A percentile compares a stretch with the other conserved stretches of the same genome.
phyloP scores from a whole-genome alignment of 2,797 vertebrate species.

The Peromyscus melanophrys region DNA sequence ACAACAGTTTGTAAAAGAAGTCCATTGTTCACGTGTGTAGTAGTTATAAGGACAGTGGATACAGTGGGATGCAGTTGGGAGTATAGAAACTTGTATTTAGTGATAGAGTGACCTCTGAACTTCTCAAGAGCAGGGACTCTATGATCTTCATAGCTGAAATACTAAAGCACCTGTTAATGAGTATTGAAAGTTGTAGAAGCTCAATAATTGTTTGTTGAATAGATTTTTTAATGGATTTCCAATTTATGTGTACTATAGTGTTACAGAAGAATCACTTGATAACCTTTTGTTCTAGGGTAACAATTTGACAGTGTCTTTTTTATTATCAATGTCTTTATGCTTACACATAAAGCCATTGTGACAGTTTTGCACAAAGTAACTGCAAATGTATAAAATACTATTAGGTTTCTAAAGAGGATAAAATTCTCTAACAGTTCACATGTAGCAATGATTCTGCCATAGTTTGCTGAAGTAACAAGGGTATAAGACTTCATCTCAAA shows the following conservation, averaged over 20 bases:
- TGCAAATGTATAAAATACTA: conserved; percentile 55
- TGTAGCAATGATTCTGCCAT: conserved; percentile 18
- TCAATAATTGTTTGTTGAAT: conserved; percentile 64
- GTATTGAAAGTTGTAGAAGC: conserved; percentile 29
- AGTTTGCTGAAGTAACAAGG: neutral
- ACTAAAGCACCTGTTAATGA: conserved; percentile 10
- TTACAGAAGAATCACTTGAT: conserved; percentile 60
- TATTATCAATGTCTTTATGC: conserved; percentile 40
- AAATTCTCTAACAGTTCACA: conserved; percentile 48
- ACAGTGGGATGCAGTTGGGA: neutral
- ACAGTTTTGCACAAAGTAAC: conserved; percentile 64
- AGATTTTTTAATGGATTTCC: conserved; percentile 63
- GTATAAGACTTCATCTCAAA: conserved; percentile 6
- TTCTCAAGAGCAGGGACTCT: neutral
- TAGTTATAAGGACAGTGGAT: neutral
- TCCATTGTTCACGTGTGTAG: neutral
- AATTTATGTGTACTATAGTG: conserved; percentile 51
- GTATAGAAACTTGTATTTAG: neutral
- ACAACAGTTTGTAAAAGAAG: neutral
- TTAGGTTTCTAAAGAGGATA: conserved; percentile 29
- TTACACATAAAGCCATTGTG: conserved; percentile 30
- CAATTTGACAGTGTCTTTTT: conserved; percentile 64
- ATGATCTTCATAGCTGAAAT: conserved; percentile 12
- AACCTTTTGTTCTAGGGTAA: conserved; percentile 61
- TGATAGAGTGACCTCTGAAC: neutral